A percentile compares a stretch with the other conserved stretches of the same genome.
Conservation (phyloP, 1,140 invertebrate species). For the Dryas iulia region DNA sequence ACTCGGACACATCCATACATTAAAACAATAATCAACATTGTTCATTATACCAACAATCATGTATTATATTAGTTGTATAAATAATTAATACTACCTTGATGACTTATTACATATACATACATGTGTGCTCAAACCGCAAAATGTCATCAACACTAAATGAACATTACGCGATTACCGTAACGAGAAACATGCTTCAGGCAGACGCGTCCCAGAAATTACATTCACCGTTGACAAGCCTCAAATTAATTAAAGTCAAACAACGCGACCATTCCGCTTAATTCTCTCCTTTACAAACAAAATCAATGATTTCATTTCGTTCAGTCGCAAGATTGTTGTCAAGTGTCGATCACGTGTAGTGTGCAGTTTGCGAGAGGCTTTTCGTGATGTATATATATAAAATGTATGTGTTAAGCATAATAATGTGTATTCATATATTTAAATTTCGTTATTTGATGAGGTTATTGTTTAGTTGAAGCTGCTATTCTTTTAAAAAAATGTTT, state of each 20-base stretch:
- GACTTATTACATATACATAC: constrained; percentile 14
- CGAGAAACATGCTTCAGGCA: constrained; percentile 68
- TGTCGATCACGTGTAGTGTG: background rate
- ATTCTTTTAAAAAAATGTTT: too few species aligned
- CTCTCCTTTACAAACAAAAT: constrained; percentile 65
- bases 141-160: constrained; percentile 47
- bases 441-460: too few species aligned
- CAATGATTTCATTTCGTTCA: constrained; percentile 62
- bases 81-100: constrained; percentile 19
- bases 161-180: constrained; percentile 66
- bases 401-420: background rate
- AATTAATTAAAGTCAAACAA: constrained; percentile 79
- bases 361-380: background rate
- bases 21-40: background rate
- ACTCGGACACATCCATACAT: background rate
- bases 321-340: background rate
- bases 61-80: background rate
- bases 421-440: too few species aligned
- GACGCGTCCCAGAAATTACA: constrained; percentile 65
- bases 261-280: constrained; percentile 72
- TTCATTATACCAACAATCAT: background rate
- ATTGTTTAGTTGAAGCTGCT: too few species aligned
- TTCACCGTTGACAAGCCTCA: constrained; percentile 71
- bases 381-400: background rate
- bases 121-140: constrained; percentile 16